Base-by-base conservation (phyloP, 2,888 invertebrate species). In the Brachypalpus laphriformis region DNA sequence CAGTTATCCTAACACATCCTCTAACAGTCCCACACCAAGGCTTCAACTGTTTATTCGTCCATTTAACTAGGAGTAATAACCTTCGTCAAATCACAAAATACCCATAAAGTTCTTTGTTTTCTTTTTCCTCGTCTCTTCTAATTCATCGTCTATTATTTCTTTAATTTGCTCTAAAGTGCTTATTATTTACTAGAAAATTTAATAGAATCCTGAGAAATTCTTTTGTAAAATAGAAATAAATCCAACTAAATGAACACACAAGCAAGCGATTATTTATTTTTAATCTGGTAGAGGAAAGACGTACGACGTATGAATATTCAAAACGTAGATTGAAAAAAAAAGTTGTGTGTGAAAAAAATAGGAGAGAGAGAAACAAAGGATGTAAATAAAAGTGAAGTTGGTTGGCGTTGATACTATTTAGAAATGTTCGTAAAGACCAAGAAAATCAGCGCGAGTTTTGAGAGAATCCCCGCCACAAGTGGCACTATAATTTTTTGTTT, bases 301-400 rank as follows among this genome's bases (percentile, higher is more conserved):
- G 28, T 20, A 16, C 31, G 68, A 63, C 37, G 20, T 45, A 66
- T 71, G 22, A 59, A 14, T 42, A 40, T 68, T 25, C 28, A 57
- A 54, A 72, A 61, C 66, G 47, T 25, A 81, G 16, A 61, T 28
- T 5, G 47, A 59, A 59, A 40, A 57, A n/a, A 65, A 40, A 20
- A 40, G 25, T 4, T n/a, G 45, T 25, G 16, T 47, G n/a, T 2
- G 25, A 61, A 54, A 68, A 28, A 63, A 59, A n/a, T n/a, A 57
- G 37, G 6, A 14, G 37, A 70, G 49, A 68, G 34, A 74, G 56
- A 74, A 59, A 80, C 65, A 61, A 74, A 63, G 42, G 34, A 63
- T 51, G 59, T 85, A 85, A 81, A 85, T 14, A 81, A 9, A 40
- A 5, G 45, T 75, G 81, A 85, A 81, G 71, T 81, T 76, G 9